A percentile compares a stretch with the other conserved stretches of the same genome.
These are phyloP conservation scores for Orgyia antiqua DNA, from an alignment of 2,888 invertebrate species.

Conservation along the genomic window DNA sequence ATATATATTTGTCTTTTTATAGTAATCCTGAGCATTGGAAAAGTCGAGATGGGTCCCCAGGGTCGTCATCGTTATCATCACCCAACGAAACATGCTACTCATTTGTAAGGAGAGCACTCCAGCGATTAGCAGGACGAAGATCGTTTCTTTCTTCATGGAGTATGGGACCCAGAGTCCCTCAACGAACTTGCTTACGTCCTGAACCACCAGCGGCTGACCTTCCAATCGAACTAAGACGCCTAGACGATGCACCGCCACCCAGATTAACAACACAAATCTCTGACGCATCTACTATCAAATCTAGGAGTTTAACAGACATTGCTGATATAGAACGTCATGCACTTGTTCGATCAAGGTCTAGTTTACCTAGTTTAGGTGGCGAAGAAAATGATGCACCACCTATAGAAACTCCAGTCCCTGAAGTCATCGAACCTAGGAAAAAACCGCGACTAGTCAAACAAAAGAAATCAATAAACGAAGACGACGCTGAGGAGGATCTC, in stretches of 20 bases:
- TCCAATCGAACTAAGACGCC: conserved; percentile 90
- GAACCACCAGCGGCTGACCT: conserved; percentile 87
- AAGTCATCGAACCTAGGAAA: conserved; percentile 75
- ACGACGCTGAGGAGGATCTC: conserved; percentile 81
- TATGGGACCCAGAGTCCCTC: conserved; percentile 46
- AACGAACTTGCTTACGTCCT: conserved; percentile 81
- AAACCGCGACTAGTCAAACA: conserved; percentile 89
- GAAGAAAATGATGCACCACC: conserved; percentile 51
- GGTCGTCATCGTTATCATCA: conserved; percentile 92
- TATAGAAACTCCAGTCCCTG: conserved; percentile 39
- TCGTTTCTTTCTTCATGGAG: conserved; percentile 90
- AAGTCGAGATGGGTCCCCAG: conserved; percentile 80
- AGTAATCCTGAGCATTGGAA: conserved; percentile 65
- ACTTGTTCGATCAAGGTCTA: conserved; percentile 86
- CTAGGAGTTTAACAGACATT: conserved; percentile 90
- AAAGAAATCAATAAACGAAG: conserved; percentile 89
- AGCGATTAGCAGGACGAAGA: conserved; percentile 88
- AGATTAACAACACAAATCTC: conserved; percentile 68
- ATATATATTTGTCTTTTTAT: conserved; percentile 20
- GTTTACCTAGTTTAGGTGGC: conserved; percentile 82
- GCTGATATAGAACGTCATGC: conserved; percentile 84
- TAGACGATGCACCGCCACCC: conserved; percentile 79
- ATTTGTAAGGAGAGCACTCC: conserved; percentile 91
- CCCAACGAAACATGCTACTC: conserved; percentile 97
- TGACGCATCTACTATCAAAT: conserved; percentile 83